Evolutionary conservation across 2,797 vertebrate genomes (phyloP).

Genomic region (Takifugu ocellatus): DNA sequence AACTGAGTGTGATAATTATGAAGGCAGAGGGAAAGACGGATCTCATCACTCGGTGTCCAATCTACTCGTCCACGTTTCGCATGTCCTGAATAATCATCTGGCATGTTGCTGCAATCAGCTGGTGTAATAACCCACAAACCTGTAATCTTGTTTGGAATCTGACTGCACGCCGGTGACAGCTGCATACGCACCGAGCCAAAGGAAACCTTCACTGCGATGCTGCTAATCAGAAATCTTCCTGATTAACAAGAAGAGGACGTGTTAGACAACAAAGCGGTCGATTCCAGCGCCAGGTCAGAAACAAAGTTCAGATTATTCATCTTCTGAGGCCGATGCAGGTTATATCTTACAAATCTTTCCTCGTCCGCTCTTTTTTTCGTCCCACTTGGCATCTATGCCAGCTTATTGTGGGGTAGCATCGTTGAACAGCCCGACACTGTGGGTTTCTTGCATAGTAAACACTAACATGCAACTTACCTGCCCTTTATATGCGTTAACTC

Average conservation of each 20-base stretch:
- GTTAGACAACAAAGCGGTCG: neutral
- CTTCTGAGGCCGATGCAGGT: neutral
- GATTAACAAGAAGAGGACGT: conserved; percentile 4
- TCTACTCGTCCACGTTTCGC: conserved; percentile 57
- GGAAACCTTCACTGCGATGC: conserved; percentile 17
- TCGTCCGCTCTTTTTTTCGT: too few relatives aligned
- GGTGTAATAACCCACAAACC: conserved; percentile 26
- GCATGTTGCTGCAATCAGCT: conserved; percentile 68
- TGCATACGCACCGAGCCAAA: conserved; percentile 36
- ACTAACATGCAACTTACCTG: too few relatives aligned
- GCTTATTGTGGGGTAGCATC: too few relatives aligned
- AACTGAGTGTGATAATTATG: conserved; percentile 72
- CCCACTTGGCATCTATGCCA: too few relatives aligned
- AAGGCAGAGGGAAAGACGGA: conserved; percentile 67
- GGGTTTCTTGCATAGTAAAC: too few relatives aligned
- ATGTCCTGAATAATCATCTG: conserved; percentile 66
- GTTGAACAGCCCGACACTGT: too few relatives aligned
- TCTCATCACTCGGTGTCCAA: conserved; percentile 69
- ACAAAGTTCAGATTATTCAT: neutral
- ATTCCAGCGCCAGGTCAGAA: neutral
- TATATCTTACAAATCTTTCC: neutral
- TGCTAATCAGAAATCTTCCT: conserved; percentile 18
- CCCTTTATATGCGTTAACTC: too few relatives aligned
- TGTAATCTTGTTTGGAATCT: conserved; percentile 12
- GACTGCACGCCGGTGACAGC: conserved; percentile 40